phyloP scores from a whole-genome alignment of 2,888 invertebrate species.

The Phyllotreta cruciferae region DNA sequence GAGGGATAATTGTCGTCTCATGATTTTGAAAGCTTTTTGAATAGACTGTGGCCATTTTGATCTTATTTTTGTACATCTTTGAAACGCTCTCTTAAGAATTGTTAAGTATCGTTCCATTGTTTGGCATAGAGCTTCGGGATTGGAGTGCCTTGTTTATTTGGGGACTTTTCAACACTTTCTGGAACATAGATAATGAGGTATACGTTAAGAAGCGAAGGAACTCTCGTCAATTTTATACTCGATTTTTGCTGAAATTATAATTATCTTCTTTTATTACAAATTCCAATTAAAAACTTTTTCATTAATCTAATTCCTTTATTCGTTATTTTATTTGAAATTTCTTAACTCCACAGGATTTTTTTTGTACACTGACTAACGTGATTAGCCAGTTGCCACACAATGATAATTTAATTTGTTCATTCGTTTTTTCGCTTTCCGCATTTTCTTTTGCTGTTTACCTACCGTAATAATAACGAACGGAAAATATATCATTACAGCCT shows the following conservation, averaged over 20 bases:
- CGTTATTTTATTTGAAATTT: too few species aligned
- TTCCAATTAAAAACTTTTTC: too few species aligned
- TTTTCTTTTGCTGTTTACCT: constrained; percentile 29
- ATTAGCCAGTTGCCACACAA: constrained; percentile 16
- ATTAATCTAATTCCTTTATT: too few species aligned
- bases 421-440: constrained; percentile 28
- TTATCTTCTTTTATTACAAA: too few species aligned
- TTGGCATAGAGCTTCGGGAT: constrained; percentile 8
- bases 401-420: constrained; percentile 29
- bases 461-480: constrained; percentile 27
- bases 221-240: too few species aligned
- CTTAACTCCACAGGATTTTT: too few species aligned
- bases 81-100: constrained; percentile 12
- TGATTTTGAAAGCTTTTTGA: constrained; percentile 25
- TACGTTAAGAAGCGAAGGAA: too few species aligned
- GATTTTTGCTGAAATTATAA: too few species aligned
- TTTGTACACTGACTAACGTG: constrained; percentile 1
- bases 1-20: constrained; percentile 28
- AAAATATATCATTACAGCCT: constrained; percentile 33
- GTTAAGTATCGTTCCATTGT: constrained; percentile 22
- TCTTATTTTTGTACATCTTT: constrained; percentile 30
- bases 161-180: constrained; percentile 12
- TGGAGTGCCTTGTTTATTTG: constrained; percentile 26
- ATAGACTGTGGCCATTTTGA: constrained; percentile 25
- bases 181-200: constrained; percentile 13